A percentile compares a stretch with the other conserved stretches of the same genome.
These are phyloP conservation scores for Discoglossus pictus DNA, from an alignment of 2,797 vertebrate species.

Conservation along the genomic window DNA sequence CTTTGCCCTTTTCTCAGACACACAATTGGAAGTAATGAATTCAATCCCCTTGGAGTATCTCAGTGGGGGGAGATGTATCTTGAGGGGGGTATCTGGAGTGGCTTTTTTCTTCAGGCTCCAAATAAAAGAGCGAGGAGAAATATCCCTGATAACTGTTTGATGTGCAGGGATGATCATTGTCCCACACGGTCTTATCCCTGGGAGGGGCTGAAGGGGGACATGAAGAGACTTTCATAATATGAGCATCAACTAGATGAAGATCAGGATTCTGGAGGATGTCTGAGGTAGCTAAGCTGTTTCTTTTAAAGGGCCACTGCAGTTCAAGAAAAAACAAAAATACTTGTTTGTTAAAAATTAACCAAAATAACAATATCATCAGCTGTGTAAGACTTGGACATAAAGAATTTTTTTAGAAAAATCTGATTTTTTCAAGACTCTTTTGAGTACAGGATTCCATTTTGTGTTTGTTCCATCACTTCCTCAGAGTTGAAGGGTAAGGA, in stretches of 20 bases:
- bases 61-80: constrained; percentile 78
- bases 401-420: too few relatives aligned
- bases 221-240: constrained; percentile 77
- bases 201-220: constrained; percentile 81
- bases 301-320: too few relatives aligned
- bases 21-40: constrained; percentile 99
- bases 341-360: too few relatives aligned
- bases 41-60: constrained; percentile 97
- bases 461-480: too few relatives aligned
- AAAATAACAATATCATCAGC: too few relatives aligned
- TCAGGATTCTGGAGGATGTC: constrained; percentile 74
- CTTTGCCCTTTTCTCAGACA: constrained; percentile 98
- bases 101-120: constrained; percentile 58
- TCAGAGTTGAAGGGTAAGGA: too few relatives aligned
- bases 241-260: constrained; percentile 71
- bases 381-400: too few relatives aligned
- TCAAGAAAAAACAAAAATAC: too few relatives aligned
- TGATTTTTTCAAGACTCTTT: too few relatives aligned
- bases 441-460: too few relatives aligned
- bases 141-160: constrained; percentile 83
- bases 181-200: constrained; percentile 85
- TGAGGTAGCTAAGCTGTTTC: too few relatives aligned
- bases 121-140: constrained; percentile 13
- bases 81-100: constrained; percentile 57
- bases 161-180: constrained; percentile 81